Evolutionary conservation across 2,113 vertebrate species (phyloP).

Genomic region (Nyctereutes procyonoides): DNA sequence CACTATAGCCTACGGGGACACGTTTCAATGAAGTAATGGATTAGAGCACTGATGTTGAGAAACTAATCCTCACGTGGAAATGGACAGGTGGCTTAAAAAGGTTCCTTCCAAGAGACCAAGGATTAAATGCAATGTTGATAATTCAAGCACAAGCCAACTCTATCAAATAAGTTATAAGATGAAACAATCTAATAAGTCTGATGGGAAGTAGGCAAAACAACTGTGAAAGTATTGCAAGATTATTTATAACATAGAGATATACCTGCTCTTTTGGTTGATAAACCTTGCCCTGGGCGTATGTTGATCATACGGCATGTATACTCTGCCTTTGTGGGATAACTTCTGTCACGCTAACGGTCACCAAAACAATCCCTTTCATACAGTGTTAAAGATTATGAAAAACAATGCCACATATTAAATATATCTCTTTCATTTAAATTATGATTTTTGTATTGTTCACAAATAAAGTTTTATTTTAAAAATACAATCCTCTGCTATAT

Average conservation of each 20-base stretch:
- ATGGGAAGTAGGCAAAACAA: background rate
- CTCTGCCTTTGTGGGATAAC: background rate
- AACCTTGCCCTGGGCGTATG: background rate
- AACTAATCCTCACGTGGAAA: background rate
- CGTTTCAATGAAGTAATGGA: background rate
- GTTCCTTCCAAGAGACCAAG: background rate
- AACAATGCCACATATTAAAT: background rate
- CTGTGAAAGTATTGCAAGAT: background rate
- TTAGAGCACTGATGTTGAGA: background rate
- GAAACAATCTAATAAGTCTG: background rate
- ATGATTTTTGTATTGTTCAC: background rate
- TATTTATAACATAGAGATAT: background rate
- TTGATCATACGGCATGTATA: background rate
- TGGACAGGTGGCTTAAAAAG: background rate
- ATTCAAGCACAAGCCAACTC: background rate
- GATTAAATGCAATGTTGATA: background rate
- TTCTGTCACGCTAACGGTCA: background rate
- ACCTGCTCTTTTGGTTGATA: background rate
- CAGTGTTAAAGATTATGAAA: background rate
- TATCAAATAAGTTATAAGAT: background rate
- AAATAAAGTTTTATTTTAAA: background rate
- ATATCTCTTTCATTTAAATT: background rate
- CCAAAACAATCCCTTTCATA: background rate
- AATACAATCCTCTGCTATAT: background rate
- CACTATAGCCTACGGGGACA: background rate